phyloP scores from a whole-genome alignment of 2,113 vertebrate species.

The Aspidoscelis tigris region DNA sequence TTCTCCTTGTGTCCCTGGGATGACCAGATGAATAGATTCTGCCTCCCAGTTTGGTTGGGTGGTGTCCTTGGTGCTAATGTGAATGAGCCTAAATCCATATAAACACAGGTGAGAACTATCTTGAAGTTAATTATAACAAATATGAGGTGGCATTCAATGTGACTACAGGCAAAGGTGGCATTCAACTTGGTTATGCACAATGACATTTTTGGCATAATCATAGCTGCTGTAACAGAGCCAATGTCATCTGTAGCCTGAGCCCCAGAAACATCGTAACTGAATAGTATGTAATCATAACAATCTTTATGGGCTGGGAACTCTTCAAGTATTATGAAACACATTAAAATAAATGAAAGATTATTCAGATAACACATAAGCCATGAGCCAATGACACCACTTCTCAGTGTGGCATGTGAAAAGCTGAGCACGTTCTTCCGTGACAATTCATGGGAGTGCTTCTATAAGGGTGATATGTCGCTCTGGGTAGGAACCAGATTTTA shows the following conservation, averaged over 20 bases:
- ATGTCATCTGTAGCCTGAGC: background rate
- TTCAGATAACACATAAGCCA: slow-evolving; percentile 2
- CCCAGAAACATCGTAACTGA: background rate
- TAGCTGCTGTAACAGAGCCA: background rate
- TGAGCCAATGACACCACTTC: background rate
- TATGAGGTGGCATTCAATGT: background rate
- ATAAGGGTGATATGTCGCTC: too few relatives aligned
- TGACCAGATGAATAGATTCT: too few relatives aligned
- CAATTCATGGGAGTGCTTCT: too few relatives aligned
- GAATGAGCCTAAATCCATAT: background rate
- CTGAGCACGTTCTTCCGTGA: background rate
- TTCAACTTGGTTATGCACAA: background rate
- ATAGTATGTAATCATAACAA: background rate
- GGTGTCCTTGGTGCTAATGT: background rate
- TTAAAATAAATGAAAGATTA: slow-evolving; percentile 11
- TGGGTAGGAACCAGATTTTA: too few relatives aligned
- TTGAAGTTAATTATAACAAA: background rate
- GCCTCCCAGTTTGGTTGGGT: background rate
- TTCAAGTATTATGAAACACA: background rate
- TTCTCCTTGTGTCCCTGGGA: too few relatives aligned
- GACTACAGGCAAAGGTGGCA: background rate
- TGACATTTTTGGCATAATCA: background rate
- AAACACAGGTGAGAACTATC: background rate
- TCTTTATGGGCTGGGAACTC: slow-evolving; percentile 12
- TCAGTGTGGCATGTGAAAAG: background rate